Evolutionary conservation across 2,113 vertebrate genomes (phyloP), one percentile per base, ranked within the genome.

Genomic region (Arizona elegans): DNA sequence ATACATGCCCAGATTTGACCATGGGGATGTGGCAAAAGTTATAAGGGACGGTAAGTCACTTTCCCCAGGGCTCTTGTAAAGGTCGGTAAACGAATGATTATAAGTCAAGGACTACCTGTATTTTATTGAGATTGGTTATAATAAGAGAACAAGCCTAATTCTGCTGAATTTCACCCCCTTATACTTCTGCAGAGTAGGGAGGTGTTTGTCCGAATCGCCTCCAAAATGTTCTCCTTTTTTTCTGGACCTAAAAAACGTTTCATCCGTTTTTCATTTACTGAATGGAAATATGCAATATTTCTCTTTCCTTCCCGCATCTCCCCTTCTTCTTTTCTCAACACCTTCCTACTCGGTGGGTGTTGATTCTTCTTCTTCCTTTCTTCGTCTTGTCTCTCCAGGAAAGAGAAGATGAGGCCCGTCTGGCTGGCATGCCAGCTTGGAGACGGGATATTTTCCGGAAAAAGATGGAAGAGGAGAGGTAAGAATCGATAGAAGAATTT

Each of bases 401-500:
- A 87, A 97, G 98, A 29, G 98, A 99, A 94, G 99, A 99, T 92
- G 97, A 98, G 33, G 98, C 98, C 0, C 98, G 98, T 38, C 96
- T 99, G 96, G 98, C 99, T 54, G 98, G 97, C 38, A 97, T 99
- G 98, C 99, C 99, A 0, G 99, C 99, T 95, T 99, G 99, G 99
- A 98, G 99, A 96, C 98, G 99, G 95, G 99, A 99, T 94, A 98
- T 99, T 96, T 98, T 99, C 96, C 98, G 99, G 97, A 99, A 99
- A 98, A 99, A 99, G 96, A 95, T 99, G 96, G 98, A 99, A 5
- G 99, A 99, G 93, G 99, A 99, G 97, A 99, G 98, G 99, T 99
- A 97, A 98, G 98, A 93, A 81, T 75, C n/a, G 15, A 15, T 6
- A 5, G 26, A 65, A 65, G 59, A 13, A 9, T 13, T 65, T n/a